Evolutionary conservation across 1,140 invertebrate genomes (phyloP).

Genomic region (Drosophila bocki): DNA sequence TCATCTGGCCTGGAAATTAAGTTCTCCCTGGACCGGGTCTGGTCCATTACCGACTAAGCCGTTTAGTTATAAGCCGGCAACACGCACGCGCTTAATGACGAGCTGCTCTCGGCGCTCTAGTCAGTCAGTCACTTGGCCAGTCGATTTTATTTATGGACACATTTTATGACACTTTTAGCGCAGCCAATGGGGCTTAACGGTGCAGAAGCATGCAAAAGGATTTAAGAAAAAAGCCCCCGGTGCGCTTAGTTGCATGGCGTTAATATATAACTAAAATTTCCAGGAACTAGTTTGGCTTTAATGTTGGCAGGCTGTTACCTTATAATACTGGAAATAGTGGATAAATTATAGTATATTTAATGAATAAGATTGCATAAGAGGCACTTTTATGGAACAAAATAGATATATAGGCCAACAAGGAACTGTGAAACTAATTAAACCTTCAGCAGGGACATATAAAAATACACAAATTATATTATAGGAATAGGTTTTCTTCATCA

Average conservation of each 20-base stretch:
- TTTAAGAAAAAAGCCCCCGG: constrained; percentile 19
- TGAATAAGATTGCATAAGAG: neutral
- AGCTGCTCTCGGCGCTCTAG: constrained; percentile 11
- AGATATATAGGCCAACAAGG: neutral
- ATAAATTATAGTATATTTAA: neutral
- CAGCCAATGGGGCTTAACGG: constrained; percentile 41
- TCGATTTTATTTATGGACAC: constrained; percentile 70
- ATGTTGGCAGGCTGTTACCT: neutral
- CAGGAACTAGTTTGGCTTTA: constrained; percentile 7
- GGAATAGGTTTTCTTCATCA: neutral
- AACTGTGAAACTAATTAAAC: neutral
- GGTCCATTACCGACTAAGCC: constrained; percentile 48
- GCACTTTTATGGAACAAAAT: neutral
- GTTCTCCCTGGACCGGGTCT: constrained; percentile 20
- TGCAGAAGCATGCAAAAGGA: constrained; percentile 45
- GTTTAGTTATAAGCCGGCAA: constrained; percentile 70
- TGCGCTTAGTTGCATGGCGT: constrained; percentile 13
- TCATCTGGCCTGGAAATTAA: constrained; percentile 67
- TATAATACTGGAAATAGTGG: neutral
- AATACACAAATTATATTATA: neutral
- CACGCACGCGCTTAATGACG: constrained; percentile 69
- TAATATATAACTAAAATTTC: constrained; percentile 3
- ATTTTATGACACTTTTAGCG: constrained; percentile 70
- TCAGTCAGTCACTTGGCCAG: constrained; percentile 41
- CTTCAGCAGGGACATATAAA: neutral